phyloP scores from a whole-genome alignment of 2,113 vertebrate species.

The Myanophis thanlyinensis region DNA sequence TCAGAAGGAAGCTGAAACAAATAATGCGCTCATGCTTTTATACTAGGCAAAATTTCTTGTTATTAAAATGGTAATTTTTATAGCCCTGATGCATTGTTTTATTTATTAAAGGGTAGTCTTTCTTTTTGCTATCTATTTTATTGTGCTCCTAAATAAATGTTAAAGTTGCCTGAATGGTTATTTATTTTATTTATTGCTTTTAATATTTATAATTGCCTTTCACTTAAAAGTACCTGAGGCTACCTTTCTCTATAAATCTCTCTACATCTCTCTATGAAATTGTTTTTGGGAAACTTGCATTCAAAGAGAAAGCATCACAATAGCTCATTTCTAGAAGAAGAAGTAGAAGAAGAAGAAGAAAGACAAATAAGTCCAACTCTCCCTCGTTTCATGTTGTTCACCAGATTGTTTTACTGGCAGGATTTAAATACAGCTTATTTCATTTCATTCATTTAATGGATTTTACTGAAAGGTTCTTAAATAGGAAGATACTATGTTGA shows the following conservation, averaged over 20 bases:
- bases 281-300: neutral
- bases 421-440: neutral
- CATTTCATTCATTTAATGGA: neutral
- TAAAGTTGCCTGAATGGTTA: neutral
- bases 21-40: fast-evolving
- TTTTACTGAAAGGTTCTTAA: neutral
- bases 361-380: neutral
- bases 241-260: slow-evolving; percentile 3
- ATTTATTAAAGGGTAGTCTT: neutral
- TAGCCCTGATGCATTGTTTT: neutral
- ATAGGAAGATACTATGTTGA: neutral
- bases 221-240: neutral
- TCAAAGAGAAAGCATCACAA: neutral
- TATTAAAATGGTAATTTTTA: neutral
- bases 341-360: too few species aligned
- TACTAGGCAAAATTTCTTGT: neutral
- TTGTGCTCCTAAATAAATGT: neutral
- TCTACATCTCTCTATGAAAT: neutral
- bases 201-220: slow-evolving; percentile 15
- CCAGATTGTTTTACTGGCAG: neutral
- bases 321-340: neutral
- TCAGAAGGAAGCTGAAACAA: neutral
- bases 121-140: slow-evolving; percentile 8
- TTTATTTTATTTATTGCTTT: slow-evolving; percentile 20
- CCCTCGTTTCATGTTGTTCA: neutral